A percentile compares a stretch with the other conserved stretches of the same genome.
phyloP scores from a whole-genome alignment of 1,140 invertebrate species.

The Helicoverpa armigera region DNA sequence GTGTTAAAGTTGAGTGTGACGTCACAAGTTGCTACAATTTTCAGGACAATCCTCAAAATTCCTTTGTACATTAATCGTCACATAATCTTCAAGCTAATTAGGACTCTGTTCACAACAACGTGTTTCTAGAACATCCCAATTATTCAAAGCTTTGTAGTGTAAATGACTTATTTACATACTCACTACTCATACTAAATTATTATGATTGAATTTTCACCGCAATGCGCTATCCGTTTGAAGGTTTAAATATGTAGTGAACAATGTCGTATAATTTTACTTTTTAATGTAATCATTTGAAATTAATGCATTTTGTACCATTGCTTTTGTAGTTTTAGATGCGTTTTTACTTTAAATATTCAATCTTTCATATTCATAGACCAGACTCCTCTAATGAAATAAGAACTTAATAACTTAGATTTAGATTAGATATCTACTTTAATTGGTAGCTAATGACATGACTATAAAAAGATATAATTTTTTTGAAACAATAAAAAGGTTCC shows the following conservation, averaged over 20 bases:
- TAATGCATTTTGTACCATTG: too few species aligned
- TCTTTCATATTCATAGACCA: too few species aligned
- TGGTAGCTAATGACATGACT: too few species aligned
- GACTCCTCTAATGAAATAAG: too few species aligned
- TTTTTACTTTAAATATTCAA: conserved; percentile 1
- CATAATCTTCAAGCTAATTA: neutral
- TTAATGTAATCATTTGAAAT: neutral
- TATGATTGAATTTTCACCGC: conserved; percentile 14
- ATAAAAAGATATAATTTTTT: too few species aligned
- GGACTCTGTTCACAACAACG: neutral
- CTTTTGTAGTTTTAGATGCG: neutral
- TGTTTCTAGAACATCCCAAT: neutral
- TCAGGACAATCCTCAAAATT: too few species aligned
- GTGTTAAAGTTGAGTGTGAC: too few species aligned
- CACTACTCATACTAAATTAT: neutral
- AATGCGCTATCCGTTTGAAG: neutral
- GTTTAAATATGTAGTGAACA: neutral
- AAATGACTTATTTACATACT: conserved; percentile 19
- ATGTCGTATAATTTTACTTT: conserved; percentile 1
- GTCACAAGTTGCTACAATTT: too few species aligned
- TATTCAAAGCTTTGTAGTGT: conserved; percentile 17
- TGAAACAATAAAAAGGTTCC: neutral
- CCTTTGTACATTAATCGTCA: too few species aligned
- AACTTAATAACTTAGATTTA: too few species aligned
- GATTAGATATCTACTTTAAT: too few species aligned